phyloP scores from a whole-genome alignment of 2,888 invertebrate species.

The Pardosa pseudoannulata region DNA sequence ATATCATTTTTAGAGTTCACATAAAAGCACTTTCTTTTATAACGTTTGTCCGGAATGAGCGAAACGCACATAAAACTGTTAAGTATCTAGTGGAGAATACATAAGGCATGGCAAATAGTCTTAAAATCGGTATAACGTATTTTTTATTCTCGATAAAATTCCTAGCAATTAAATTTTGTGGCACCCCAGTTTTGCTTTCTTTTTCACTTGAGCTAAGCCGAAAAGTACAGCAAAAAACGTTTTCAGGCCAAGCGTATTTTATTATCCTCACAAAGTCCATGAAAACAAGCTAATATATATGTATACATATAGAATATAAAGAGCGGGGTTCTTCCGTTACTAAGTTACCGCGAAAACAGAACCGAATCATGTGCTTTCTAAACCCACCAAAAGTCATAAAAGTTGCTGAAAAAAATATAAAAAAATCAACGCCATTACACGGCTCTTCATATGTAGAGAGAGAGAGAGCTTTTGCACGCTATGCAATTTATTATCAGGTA shows the following conservation, averaged over 20 bases:
- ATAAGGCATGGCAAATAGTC: constrained; percentile 36
- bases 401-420: background rate
- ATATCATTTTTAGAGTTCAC: background rate
- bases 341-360: constrained; percentile 48
- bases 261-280: constrained; percentile 29
- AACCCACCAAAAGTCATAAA: constrained; percentile 37
- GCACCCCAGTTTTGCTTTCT: constrained; percentile 28
- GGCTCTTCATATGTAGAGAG: constrained; percentile 45
- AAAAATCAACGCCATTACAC: constrained; percentile 35
- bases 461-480: constrained; percentile 20
- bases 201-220: background rate
- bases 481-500: constrained; percentile 53
- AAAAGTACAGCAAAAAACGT: constrained; percentile 1
- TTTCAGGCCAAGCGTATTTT: constrained; percentile 14
- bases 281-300: constrained; percentile 45
- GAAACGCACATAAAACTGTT: constrained; percentile 39
- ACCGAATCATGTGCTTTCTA: constrained; percentile 10
- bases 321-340: constrained; percentile 36
- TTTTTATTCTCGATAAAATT: constrained; percentile 55
- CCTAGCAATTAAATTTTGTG: constrained; percentile 62
- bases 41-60: constrained; percentile 26
- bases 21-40: constrained; percentile 20
- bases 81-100: constrained; percentile 37
- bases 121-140: constrained; percentile 53
- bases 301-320: constrained; percentile 34